A percentile compares a stretch with the other conserved stretches of the same genome.
Evolutionary conservation across 2,888 invertebrate species (phyloP).

Genomic region (Rhamnusium bicolor): DNA sequence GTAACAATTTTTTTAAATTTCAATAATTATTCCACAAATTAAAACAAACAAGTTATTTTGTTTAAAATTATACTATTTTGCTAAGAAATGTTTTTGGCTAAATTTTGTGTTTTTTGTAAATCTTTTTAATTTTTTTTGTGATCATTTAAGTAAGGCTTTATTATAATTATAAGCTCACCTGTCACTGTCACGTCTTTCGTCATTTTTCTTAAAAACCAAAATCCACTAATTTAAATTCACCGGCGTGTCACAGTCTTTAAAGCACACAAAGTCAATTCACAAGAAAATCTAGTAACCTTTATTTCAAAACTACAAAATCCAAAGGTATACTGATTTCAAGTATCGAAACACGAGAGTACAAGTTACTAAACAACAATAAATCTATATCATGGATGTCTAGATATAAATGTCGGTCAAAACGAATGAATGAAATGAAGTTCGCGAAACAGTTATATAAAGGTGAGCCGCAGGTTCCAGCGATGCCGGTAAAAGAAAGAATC

Average conservation of each 20-base stretch:
- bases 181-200: slow-evolving; percentile 47
- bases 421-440: slow-evolving; percentile 60
- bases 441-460: slow-evolving; percentile 61
- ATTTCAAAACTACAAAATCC: neutral
- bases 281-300: neutral
- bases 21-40: too few species aligned
- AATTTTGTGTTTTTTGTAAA: too few species aligned
- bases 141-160: too few species aligned
- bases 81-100: too few species aligned
- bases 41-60: too few species aligned
- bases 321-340: neutral
- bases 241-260: neutral
- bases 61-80: too few species aligned
- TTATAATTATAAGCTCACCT: slow-evolving; percentile 45
- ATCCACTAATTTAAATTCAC: neutral
- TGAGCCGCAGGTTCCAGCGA: slow-evolving; percentile 28
- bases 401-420: slow-evolving; percentile 61
- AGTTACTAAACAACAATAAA: slow-evolving; percentile 24
- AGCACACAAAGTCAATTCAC: neutral
- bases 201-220: slow-evolving; percentile 36
- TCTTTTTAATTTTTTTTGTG: too few species aligned
- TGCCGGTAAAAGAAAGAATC: slow-evolving; percentile 27
- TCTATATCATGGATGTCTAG: slow-evolving; percentile 33
- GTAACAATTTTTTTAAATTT: too few species aligned
- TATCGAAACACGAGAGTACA: slow-evolving; percentile 1